Percentiles rank a stretch among this genome's conserved stretches.
Evolutionary conservation across 2,113 vertebrate species (phyloP).

Genomic region (Galeopterus variegatus): DNA sequence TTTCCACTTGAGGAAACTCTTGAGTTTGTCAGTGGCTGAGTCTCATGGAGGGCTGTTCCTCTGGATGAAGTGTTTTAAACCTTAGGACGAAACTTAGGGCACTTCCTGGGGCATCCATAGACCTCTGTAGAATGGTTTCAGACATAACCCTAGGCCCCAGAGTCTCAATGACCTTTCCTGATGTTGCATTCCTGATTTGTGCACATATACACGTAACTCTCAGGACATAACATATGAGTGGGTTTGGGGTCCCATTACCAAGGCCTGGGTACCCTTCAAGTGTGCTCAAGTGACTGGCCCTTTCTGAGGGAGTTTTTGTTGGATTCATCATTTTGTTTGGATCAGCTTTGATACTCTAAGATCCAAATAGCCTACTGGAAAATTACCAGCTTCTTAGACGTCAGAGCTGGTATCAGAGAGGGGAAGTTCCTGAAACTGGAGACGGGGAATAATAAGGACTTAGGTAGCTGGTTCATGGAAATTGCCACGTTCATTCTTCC

Average conservation of each 20-base stretch:
- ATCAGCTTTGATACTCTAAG: neutral
- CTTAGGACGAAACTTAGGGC: neutral
- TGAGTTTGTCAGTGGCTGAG: neutral
- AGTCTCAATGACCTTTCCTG: neutral
- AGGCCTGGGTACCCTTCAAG: neutral
- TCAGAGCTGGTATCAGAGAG: neutral
- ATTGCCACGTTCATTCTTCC: neutral
- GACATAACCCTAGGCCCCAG: neutral
- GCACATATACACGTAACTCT: neutral
- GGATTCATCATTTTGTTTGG: neutral
- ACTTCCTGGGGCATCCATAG: neutral
- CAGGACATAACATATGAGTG: neutral
- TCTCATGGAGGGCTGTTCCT: neutral
- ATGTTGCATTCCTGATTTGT: neutral
- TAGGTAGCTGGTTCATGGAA: neutral
- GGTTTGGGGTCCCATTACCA: neutral
- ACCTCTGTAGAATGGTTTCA: neutral
- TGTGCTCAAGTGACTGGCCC: neutral
- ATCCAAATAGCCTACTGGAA: neutral
- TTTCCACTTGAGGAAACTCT: neutral
- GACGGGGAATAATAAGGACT: neutral
- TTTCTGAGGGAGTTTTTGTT: neutral
- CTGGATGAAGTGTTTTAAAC: neutral
- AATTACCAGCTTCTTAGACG: neutral
- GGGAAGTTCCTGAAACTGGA: neutral